phyloP scores from a whole-genome alignment of 23 tunicate genomes.

The Trididemnum nubilum region DNA sequence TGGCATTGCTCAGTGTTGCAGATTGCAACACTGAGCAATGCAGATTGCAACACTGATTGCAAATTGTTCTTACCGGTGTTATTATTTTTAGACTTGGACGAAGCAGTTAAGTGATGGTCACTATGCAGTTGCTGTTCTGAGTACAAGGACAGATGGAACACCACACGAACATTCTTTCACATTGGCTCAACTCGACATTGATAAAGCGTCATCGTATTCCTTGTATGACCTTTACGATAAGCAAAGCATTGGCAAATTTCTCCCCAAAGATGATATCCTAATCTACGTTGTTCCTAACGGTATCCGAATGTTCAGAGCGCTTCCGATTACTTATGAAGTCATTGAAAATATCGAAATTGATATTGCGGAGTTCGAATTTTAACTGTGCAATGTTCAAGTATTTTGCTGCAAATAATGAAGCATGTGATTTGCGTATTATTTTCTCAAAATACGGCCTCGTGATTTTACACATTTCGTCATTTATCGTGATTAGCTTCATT shows the following conservation, averaged over 20 bases:
- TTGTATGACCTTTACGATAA: constrained; percentile 48
- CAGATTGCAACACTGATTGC: too few relatives aligned
- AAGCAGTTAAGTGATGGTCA: constrained; percentile 44
- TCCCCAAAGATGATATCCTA: constrained; percentile 13
- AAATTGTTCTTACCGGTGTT: too few relatives aligned
- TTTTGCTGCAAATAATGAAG: too few relatives aligned
- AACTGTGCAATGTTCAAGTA: too few relatives aligned
- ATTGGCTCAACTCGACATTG: constrained; percentile 35
- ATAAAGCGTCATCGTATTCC: constrained; percentile 32
- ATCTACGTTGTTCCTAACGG: constrained; percentile 68
- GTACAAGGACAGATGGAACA: constrained; percentile 78
- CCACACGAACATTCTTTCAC: constrained; percentile 50
- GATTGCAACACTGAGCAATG: too few relatives aligned
- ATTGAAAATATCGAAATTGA: background rate
- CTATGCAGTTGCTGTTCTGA: constrained; percentile 79
- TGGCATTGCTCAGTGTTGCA: too few relatives aligned
- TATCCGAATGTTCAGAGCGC: constrained; percentile 59
- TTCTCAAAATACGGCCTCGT: too few relatives aligned
- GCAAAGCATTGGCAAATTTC: constrained; percentile 28
- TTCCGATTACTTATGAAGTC: constrained; percentile 22
- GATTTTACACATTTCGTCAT: too few relatives aligned
- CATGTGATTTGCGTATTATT: too few relatives aligned
- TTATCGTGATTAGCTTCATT: too few relatives aligned
- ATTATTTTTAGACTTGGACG: constrained; percentile 67
- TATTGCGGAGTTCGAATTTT: background rate